Evolutionary conservation across 1,140 invertebrate species (phyloP).

Genomic region (Atta cephalotes): DNA sequence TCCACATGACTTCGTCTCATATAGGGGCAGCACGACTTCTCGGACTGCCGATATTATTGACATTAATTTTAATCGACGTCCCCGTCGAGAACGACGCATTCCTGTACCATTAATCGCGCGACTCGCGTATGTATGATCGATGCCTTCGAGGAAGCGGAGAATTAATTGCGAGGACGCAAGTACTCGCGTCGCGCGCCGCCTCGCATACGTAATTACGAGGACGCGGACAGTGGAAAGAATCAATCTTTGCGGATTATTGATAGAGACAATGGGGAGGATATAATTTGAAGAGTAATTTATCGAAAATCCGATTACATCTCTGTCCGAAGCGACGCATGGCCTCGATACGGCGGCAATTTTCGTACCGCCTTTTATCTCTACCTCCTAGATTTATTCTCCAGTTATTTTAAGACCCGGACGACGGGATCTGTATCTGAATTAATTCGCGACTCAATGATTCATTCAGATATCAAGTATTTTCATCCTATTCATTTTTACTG

Average conservation of each 20-base stretch:
- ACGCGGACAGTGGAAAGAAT: constrained; percentile 51
- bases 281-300: constrained; percentile 61
- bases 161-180: constrained; percentile 81
- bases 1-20: constrained; percentile 32
- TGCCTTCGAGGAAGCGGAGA: constrained; percentile 82
- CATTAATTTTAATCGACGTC: constrained; percentile 82
- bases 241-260: constrained; percentile 67
- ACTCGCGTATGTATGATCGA: constrained; percentile 79
- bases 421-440: constrained; percentile 51
- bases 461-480: constrained; percentile 23
- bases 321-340: constrained; percentile 9
- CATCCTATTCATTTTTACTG: not conserved
- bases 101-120: constrained; percentile 77
- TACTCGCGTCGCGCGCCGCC: constrained; percentile 49
- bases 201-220: constrained; percentile 56
- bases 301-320: constrained; percentile 61
- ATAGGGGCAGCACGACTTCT: constrained; percentile 20
- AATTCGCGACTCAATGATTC: constrained; percentile 40
- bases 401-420: constrained; percentile 38
- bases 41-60: constrained; percentile 69
- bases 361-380: constrained; percentile 49
- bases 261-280: constrained; percentile 62
- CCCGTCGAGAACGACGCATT: constrained; percentile 75
- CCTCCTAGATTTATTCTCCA: constrained; percentile 32
- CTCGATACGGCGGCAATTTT: constrained; percentile 47